phyloP scores from a whole-genome alignment of 1,140 invertebrate genomes.

The Lasioglossum baleicum region DNA sequence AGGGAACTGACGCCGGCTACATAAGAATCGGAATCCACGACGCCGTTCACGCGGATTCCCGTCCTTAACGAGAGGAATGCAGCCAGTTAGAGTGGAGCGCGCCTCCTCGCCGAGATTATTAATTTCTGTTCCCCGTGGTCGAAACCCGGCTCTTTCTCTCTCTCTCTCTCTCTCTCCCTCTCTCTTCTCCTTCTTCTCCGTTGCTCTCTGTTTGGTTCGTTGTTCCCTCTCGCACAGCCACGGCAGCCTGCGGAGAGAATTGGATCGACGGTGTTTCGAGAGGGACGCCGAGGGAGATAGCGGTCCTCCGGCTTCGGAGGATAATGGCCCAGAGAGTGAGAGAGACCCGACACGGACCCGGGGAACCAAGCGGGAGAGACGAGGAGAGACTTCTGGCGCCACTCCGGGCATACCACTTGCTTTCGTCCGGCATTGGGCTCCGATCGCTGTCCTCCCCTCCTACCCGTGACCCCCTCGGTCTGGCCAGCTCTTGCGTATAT shows the following conservation, averaged over 20 bases:
- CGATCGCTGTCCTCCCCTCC: conserved; percentile 20
- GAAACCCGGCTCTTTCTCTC: conserved; percentile 61
- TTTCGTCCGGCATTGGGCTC: conserved; percentile 53
- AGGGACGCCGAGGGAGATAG: conserved; percentile 50
- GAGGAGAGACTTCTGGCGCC: conserved; percentile 76
- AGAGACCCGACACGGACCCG: conserved; percentile 9
- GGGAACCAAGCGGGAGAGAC: conserved; percentile 32
- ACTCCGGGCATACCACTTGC: conserved; percentile 65
- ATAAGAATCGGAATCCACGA: conserved; percentile 61
- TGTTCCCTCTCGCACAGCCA: not conserved
- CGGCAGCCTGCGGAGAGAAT: conserved; percentile 68
- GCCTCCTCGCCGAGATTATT: conserved; percentile 68
- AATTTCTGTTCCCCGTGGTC: conserved; percentile 71
- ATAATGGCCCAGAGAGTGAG: conserved; percentile 47
- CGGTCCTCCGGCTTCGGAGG: conserved; percentile 41
- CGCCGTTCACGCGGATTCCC: conserved; percentile 62
- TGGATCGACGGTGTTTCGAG: conserved; percentile 64
- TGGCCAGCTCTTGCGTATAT: conserved; percentile 17
- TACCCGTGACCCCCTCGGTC: not conserved
- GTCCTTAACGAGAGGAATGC: conserved; percentile 61
- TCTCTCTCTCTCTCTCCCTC: not conserved
- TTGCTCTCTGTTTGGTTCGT: too few relatives aligned
- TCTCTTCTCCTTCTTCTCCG: too few relatives aligned
- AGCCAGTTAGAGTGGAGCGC: conserved; percentile 52
- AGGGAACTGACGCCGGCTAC: conserved; percentile 52